Conservation (phyloP, 2,888 invertebrate species). For the Amiota communis region DNA sequence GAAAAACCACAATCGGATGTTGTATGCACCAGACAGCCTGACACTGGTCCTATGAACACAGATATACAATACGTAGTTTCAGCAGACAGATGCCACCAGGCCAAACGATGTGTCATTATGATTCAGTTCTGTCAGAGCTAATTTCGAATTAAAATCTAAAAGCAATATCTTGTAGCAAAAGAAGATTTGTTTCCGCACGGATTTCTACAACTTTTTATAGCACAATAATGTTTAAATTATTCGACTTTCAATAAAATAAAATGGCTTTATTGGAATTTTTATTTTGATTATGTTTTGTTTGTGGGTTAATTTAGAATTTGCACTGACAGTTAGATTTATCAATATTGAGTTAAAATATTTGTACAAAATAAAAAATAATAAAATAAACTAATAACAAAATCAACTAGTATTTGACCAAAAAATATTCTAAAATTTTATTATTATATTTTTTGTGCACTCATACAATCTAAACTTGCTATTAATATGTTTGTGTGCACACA, state of each 20-base stretch:
- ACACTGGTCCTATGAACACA: too few species aligned
- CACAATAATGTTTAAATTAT: neutral
- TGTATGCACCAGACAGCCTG: neutral
- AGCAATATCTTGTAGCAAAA: constrained; percentile 21
- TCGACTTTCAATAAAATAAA: too few species aligned
- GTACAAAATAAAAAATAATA: neutral
- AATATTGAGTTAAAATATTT: constrained; percentile 21
- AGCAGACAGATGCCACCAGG: neutral
- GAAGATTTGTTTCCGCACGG: neutral
- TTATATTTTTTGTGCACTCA: neutral
- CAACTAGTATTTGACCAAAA: neutral
- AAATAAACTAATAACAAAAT: neutral
- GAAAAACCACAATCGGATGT: constrained; percentile 17
- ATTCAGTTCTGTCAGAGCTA: neutral
- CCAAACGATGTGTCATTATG: too few species aligned
- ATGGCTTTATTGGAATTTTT: too few species aligned
- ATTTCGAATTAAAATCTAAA: constrained; percentile 10
- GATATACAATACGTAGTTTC: too few species aligned
- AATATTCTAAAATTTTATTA: neutral
- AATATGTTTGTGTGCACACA: too few species aligned
- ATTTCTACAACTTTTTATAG: neutral
- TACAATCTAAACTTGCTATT: too few species aligned
- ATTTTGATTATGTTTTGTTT: neutral
- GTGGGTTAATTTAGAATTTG: neutral
- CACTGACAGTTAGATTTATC: neutral